A percentile compares a stretch with the other conserved stretches of the same genome.
Evolutionary conservation across 2,113 vertebrate species (phyloP).

Genomic region (Atlantisia rogersi): DNA sequence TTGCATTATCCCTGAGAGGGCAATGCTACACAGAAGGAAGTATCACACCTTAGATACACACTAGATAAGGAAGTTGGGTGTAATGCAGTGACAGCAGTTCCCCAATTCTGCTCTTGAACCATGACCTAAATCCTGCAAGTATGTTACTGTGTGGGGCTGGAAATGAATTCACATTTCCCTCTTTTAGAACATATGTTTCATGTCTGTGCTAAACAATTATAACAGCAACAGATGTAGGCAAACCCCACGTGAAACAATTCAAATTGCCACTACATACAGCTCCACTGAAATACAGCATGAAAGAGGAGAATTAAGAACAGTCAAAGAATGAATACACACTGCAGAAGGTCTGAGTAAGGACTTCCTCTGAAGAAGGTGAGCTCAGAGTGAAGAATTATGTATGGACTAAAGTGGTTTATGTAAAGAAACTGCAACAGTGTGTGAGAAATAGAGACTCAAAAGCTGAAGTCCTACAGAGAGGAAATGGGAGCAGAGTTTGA

Average conservation of each 20-base stretch:
- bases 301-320: neutral
- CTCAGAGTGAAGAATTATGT: neutral
- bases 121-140: neutral
- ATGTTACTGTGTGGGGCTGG: rapidly evolving
- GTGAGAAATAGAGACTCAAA: neutral
- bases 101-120: neutral
- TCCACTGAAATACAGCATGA: neutral
- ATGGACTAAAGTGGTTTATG: neutral
- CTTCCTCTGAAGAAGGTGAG: neutral
- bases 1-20: neutral
- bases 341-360: neutral
- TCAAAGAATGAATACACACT: neutral
- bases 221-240: neutral
- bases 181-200: neutral
- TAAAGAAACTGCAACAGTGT: neutral
- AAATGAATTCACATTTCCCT: neutral
- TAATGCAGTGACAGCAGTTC: neutral
- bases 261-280: neutral
- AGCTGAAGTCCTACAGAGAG: neutral
- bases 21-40: neutral
- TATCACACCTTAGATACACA: neutral
- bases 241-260: neutral
- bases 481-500: neutral
- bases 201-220: neutral
- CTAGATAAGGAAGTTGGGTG: neutral